These are phyloP conservation scores for Limnephilus auricula DNA, from an alignment of 2,888 invertebrate genomes.

Conservation along the genomic window DNA sequence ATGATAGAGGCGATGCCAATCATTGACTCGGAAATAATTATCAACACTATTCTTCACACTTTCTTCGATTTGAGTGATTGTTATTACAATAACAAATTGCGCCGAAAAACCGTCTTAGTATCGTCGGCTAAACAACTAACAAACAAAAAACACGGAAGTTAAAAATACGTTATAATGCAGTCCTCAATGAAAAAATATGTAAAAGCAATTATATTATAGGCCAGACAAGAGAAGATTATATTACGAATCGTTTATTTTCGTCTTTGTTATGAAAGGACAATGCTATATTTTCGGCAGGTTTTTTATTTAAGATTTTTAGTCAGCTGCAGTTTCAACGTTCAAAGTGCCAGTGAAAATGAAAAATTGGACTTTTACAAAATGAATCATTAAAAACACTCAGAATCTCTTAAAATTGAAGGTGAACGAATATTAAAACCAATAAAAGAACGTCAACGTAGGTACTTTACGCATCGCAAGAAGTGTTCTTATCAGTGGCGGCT, in stretches of 20 bases:
- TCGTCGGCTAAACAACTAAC: neutral
- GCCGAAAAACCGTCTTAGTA: neutral
- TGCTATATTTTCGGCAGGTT: neutral
- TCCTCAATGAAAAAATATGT: neutral
- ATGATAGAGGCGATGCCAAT: neutral
- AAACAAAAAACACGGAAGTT: neutral
- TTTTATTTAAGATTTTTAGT: neutral
- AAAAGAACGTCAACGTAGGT: no score
- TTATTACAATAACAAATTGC: neutral
- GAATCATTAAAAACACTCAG: neutral
- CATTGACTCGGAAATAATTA: neutral
- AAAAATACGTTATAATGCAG: neutral
- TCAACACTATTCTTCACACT: neutral
- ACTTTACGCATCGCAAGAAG: neutral
- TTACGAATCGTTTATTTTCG: neutral
- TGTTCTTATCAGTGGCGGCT: no score
- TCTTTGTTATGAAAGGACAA: neutral
- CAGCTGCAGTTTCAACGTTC: no score
- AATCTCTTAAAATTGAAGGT: no score
- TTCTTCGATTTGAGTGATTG: neutral
- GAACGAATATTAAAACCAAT: no score
- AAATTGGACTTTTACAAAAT: no score
- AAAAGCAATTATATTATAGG: neutral
- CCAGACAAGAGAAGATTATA: neutral
- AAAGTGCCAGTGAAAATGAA: no score